Conservation (phyloP, 2,113 vertebrate genomes). For the Campylorhamphus procurvoides region DNA sequence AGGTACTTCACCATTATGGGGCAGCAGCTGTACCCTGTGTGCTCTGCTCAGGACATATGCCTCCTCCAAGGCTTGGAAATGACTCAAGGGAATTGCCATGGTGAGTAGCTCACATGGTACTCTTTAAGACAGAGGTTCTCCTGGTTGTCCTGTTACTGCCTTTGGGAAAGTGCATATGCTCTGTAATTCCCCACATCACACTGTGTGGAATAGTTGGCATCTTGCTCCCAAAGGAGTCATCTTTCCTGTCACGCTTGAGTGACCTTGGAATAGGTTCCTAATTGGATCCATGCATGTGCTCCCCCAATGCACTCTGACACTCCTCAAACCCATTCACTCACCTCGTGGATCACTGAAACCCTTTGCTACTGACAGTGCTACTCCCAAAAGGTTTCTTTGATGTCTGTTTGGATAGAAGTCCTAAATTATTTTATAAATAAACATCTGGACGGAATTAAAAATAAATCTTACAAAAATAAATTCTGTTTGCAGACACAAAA, state of each 20-base stretch:
- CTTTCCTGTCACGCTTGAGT: not conserved
- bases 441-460: slow-evolving; percentile 65
- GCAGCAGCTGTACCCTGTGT: not conserved
- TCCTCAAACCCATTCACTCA: not conserved
- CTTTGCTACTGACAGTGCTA: slow-evolving; percentile 40
- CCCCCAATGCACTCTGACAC: slow-evolving; percentile 4
- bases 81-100: not conserved
- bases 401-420: slow-evolving; percentile 42
- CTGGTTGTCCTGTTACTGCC: not conserved
- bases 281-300: slow-evolving; percentile 21
- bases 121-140: not conserved
- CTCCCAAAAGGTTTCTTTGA: slow-evolving; percentile 59
- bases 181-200: not conserved
- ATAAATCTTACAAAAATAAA: slow-evolving; percentile 54
- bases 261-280: not conserved
- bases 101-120: not conserved
- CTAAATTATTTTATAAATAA: slow-evolving; percentile 57
- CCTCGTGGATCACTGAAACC: slow-evolving; percentile 15
- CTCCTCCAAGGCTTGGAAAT: not conserved
- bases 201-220: not conserved
- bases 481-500: slow-evolving; percentile 26
- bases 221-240: not conserved
- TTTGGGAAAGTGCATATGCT: not conserved
- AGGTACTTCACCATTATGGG: accelerated
- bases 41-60: not conserved